Percentiles rank a stretch among this genome's conserved stretches.
Evolutionary conservation across 2,797 vertebrate genomes (phyloP).

Genomic region (Premnoplex brunnescens): DNA sequence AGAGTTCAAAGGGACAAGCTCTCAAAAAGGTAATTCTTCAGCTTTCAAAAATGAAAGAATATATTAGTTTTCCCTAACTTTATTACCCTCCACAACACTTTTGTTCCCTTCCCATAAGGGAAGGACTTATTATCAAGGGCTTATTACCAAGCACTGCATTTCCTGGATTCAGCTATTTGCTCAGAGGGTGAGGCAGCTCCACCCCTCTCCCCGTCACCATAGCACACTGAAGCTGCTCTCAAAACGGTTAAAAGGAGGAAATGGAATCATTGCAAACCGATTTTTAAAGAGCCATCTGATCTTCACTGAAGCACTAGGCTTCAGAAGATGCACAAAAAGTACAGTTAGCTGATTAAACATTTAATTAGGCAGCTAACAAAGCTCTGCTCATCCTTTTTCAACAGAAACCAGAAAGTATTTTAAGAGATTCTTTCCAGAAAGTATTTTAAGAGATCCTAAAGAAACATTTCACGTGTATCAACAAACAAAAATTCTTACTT

Average conservation of each 20-base stretch:
- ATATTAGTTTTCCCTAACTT: not conserved
- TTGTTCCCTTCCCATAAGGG: not conserved
- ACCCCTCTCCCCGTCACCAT: not conserved
- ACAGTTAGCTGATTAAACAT: not conserved
- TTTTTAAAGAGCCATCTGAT: not conserved
- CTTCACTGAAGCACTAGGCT: not conserved
- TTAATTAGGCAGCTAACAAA: not conserved
- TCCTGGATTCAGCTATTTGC: conserved; percentile 6
- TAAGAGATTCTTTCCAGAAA: not conserved
- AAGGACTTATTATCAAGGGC: not conserved
- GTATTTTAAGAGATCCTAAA: not conserved
- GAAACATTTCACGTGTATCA: not conserved
- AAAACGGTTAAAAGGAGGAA: conserved; percentile 12
- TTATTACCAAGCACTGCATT: not conserved
- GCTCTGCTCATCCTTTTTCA: not conserved
- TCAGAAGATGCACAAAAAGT: not conserved
- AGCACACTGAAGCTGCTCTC: not conserved
- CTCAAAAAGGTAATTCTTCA: not conserved
- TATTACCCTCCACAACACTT: not conserved
- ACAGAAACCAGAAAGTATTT: not conserved
- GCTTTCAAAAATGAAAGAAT: not conserved
- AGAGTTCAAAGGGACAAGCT: not conserved
- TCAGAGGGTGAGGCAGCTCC: not conserved
- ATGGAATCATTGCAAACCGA: not conserved
- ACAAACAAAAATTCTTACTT: not conserved